Evolutionary conservation across 2,113 vertebrate genomes (phyloP).

Genomic region (Oncorhynchus tshawytscha): DNA sequence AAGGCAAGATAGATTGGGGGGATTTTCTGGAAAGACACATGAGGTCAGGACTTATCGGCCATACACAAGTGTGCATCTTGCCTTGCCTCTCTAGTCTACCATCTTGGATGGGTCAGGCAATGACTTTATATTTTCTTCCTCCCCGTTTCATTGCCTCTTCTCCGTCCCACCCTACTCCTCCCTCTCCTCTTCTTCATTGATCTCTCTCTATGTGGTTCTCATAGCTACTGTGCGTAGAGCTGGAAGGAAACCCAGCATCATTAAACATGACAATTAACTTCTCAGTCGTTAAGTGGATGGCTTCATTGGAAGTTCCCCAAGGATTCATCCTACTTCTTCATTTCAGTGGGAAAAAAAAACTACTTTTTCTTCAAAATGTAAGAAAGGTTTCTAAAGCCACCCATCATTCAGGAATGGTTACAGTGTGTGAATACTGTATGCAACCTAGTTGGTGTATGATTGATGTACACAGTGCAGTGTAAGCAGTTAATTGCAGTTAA

Average conservation of each 20-base stretch:
- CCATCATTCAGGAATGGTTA: neutral
- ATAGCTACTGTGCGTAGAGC: conserved; percentile 4
- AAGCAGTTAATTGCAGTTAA: neutral
- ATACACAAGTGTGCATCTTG: neutral
- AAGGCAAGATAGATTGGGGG: neutral
- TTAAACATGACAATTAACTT: conserved; percentile 28
- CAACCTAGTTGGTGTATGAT: conserved; percentile 10
- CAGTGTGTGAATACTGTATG: neutral
- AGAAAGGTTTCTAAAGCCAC: neutral
- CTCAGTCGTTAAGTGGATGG: conserved; percentile 14
- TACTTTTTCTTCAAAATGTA: neutral
- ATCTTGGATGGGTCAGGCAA: too few relatives aligned
- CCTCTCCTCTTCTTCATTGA: neutral
- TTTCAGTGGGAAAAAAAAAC: neutral
- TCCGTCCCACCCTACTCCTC: too few relatives aligned
- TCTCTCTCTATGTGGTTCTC: neutral
- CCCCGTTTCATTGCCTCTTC: neutral
- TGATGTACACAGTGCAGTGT: neutral
- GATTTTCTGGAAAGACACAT: neutral
- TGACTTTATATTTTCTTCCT: conserved; percentile 23
- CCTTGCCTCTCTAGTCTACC: too few relatives aligned
- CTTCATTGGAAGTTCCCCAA: neutral
- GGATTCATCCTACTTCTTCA: neutral
- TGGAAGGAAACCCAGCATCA: neutral
- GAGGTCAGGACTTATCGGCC: neutral